Conservation (phyloP, 2,888 invertebrate genomes). For the Ormyrus nitidulus region DNA sequence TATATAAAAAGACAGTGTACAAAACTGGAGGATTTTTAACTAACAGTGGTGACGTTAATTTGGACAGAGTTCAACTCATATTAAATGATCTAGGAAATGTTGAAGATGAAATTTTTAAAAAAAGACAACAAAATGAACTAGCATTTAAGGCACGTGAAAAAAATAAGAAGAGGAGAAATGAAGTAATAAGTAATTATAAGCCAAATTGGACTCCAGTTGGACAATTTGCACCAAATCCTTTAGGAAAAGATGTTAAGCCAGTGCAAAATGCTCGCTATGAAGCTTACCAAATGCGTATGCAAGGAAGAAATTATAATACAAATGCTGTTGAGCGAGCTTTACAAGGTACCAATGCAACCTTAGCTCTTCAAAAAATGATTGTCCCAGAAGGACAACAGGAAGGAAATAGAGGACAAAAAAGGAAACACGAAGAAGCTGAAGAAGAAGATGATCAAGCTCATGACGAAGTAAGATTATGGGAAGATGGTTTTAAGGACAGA, state of each 20-base stretch:
- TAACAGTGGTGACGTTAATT: slow-evolving; percentile 93
- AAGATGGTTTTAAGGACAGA: slow-evolving; percentile 97
- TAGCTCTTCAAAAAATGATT: slow-evolving; percentile 77
- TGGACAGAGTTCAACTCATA: slow-evolving; percentile 95
- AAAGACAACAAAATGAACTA: slow-evolving; percentile 90
- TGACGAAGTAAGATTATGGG: slow-evolving; percentile 95
- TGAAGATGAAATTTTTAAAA: slow-evolving; percentile 98
- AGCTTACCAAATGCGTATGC: slow-evolving; percentile 83
- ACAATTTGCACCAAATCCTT: slow-evolving; percentile 86
- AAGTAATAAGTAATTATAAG: slow-evolving; percentile 77
- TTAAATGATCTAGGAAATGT: slow-evolving; percentile 94
- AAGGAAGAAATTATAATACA: slow-evolving; percentile 69
- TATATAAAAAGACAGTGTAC: slow-evolving; percentile 96
- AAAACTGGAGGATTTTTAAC: slow-evolving; percentile 97
- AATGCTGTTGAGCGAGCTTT: slow-evolving; percentile 61
- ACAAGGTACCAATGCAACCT: slow-evolving; percentile 60
- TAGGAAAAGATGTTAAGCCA: slow-evolving; percentile 78
- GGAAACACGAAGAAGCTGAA: slow-evolving; percentile 76
- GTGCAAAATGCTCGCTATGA: slow-evolving; percentile 86
- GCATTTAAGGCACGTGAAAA: slow-evolving; percentile 88
- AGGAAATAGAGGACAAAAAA: slow-evolving; percentile 75
- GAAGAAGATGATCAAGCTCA: slow-evolving; percentile 86
- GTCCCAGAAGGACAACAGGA: slow-evolving; percentile 70
- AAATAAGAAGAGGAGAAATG: slow-evolving; percentile 80
- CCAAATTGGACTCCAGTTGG: slow-evolving; percentile 85